Conservation (phyloP, 2,797 vertebrate genomes). For the Danio tinwini region DNA sequence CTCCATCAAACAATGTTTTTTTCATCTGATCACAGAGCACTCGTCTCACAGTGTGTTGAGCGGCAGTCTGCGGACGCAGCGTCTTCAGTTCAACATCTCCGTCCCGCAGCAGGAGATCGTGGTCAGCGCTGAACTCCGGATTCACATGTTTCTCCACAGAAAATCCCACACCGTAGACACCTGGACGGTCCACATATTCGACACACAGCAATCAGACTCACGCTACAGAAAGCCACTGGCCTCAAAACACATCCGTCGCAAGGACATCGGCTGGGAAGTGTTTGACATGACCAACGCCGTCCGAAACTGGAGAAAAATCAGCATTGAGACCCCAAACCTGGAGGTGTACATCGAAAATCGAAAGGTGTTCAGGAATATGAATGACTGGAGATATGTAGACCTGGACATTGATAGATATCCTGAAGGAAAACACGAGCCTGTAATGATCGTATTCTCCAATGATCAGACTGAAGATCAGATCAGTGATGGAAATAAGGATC, state of each 20-base stretch:
- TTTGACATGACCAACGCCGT: slow-evolving; percentile 89
- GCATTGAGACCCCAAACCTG: slow-evolving; percentile 78
- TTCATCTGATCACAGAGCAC: slow-evolving; percentile 79
- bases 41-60: slow-evolving; percentile 74
- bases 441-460: slow-evolving; percentile 92
- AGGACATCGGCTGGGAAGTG: slow-evolving; percentile 88
- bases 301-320: slow-evolving; percentile 81
- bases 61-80: slow-evolving; percentile 80
- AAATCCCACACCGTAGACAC: slow-evolving; percentile 73
- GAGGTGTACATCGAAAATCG: slow-evolving; percentile 84
- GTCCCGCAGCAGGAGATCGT: slow-evolving; percentile 87
- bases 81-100: slow-evolving; percentile 91
- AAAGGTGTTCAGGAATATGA: slow-evolving; percentile 59
- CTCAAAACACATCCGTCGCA: slow-evolving; percentile 80
- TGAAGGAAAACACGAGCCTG: slow-evolving; percentile 83
- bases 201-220: slow-evolving; percentile 73
- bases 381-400: slow-evolving; percentile 60
- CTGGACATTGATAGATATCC: slow-evolving; percentile 81
- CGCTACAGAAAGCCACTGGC: slow-evolving; percentile 74
- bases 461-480: slow-evolving; percentile 83
- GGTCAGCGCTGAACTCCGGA: slow-evolving; percentile 86
- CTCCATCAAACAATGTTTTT: background rate
- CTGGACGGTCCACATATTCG: slow-evolving; percentile 81
- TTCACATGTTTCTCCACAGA: slow-evolving; percentile 83
- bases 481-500: slow-evolving; percentile 69